phyloP scores from a whole-genome alignment of 1,140 invertebrate species.

The Linepithema humile region DNA sequence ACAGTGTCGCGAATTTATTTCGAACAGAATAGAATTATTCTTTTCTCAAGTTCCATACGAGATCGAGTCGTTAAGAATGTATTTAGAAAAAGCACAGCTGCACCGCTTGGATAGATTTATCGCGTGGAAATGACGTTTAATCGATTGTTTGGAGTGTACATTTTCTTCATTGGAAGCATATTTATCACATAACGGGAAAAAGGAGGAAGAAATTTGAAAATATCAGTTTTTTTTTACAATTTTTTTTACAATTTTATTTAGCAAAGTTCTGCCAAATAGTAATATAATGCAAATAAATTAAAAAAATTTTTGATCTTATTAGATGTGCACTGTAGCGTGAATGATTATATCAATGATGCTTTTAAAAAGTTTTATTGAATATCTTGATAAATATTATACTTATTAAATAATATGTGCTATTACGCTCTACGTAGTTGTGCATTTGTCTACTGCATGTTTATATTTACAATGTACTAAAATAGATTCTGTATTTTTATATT shows the following conservation, averaged over 20 bases:
- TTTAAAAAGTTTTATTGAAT: not conserved
- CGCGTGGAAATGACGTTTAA: not conserved
- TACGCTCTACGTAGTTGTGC: not conserved
- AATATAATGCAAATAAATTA: no score
- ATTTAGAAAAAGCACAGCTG: not conserved
- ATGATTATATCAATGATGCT: not conserved
- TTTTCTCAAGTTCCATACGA: not conserved
- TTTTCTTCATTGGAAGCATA: not conserved
- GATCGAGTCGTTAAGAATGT: no score
- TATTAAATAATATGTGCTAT: not conserved
- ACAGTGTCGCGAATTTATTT: no score
- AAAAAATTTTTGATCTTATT: not conserved
- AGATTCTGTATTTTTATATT: constrained; percentile 12
- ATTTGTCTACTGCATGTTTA: constrained; percentile 14
- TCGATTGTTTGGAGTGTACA: not conserved
- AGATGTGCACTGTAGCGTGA: not conserved
- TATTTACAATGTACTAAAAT: not conserved
- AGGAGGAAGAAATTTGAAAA: not conserved
- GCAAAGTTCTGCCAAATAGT: not conserved
- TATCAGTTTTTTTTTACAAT: not conserved
- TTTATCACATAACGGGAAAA: not conserved
- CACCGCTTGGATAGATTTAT: not conserved
- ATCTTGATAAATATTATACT: constrained; percentile 9
- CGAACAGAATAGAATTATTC: no score
- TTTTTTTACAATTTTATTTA: not conserved